phyloP scores from a whole-genome alignment of 2,888 invertebrate species.

The Rhogogaster chlorosoma region DNA sequence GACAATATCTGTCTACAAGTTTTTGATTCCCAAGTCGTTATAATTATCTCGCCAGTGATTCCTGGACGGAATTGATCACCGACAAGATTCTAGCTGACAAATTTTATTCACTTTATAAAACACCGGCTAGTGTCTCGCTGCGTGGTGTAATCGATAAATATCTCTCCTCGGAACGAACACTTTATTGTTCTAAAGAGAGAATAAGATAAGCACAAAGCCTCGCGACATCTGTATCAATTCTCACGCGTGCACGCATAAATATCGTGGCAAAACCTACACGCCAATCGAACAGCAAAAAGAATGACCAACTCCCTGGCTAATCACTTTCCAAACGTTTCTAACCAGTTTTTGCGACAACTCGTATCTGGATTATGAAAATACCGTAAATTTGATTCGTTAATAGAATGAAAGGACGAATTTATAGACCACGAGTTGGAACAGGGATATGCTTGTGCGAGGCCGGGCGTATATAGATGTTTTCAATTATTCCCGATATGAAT shows the following conservation, averaged over 20 bases:
- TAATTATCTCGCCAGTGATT: background rate
- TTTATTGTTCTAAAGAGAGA: background rate
- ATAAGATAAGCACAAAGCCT: background rate
- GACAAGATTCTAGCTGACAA: background rate
- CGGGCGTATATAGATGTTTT: constrained; percentile 58
- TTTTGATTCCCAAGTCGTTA: background rate
- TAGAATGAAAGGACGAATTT: background rate
- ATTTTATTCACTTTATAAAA: background rate
- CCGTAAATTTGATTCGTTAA: background rate
- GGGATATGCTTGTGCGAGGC: background rate
- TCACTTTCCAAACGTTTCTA: background rate
- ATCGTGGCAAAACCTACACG: background rate
- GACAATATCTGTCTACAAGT: background rate
- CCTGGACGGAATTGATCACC: background rate
- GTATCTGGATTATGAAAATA: background rate
- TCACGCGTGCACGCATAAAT: background rate
- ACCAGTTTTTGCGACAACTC: background rate
- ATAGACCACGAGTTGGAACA: background rate
- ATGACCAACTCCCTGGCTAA: background rate
- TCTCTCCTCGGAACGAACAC: background rate
- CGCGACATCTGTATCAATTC: background rate
- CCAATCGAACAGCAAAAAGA: background rate
- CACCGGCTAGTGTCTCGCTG: background rate
- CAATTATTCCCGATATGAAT: constrained; percentile 71
- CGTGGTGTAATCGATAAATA: background rate